These are phyloP conservation scores for Dendronephthya gigantea DNA, from an alignment of 64 coral and sea anemone genomes.

Conservation along the genomic window DNA sequence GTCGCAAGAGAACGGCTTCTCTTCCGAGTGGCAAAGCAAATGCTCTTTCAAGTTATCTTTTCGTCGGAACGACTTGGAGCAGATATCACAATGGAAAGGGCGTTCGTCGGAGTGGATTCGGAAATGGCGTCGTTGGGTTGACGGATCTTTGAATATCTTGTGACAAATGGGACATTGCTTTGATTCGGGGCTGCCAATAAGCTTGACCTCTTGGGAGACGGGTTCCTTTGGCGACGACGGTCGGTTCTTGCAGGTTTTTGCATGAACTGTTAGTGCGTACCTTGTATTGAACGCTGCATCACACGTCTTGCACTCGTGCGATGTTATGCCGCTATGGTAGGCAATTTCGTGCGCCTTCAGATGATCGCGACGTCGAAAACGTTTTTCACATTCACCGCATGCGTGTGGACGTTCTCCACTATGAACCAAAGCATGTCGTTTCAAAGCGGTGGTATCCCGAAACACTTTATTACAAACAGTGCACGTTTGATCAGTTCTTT, in stretches of 20 bases:
- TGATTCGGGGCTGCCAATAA: neutral
- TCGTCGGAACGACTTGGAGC: slow-evolving; percentile 16
- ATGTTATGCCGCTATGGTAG: neutral
- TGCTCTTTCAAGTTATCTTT: slow-evolving; percentile 13
- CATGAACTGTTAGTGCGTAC: neutral
- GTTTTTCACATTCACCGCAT: neutral
- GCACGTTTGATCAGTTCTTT: neutral
- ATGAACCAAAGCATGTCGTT: neutral
- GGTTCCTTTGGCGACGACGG: neutral
- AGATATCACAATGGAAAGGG: neutral
- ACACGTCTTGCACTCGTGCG: neutral
- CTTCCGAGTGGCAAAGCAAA: neutral
- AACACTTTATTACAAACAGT: neutral
- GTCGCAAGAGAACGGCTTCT: neutral
- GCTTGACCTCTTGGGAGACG: neutral
- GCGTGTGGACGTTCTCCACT: neutral
- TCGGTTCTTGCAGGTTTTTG: neutral
- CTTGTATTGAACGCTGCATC: neutral
- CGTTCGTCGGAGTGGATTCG: slow-evolving; percentile 6
- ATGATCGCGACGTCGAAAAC: slow-evolving; percentile 7
- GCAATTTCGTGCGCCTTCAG: neutral
- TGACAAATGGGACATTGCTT: neutral
- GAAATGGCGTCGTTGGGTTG: neutral
- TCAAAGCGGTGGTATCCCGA: neutral
- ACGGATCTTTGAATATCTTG: neutral